Base-by-base conservation (phyloP, 1,140 invertebrate genomes). In the Achatina immaculata region DNA sequence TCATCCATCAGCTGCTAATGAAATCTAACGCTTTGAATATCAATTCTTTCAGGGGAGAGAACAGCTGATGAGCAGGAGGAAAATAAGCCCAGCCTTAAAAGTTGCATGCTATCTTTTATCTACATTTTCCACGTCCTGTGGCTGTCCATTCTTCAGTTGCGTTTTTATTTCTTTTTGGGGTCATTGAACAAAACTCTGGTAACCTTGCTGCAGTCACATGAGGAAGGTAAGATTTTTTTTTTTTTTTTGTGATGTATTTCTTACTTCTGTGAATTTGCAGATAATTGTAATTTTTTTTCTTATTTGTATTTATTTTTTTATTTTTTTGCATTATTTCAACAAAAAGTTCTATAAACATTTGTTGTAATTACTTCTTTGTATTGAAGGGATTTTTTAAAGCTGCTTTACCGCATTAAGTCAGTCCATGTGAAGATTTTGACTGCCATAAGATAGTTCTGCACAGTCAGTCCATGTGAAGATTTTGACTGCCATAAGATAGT, bases 131-230 rank as follows among this genome's bases (percentile, higher is more conserved):
- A 87, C 42, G 82, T 85, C 16, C 38, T 85, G 45, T 87, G 86
- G 86, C 66, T 86, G 43, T 82, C 81, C 48, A 45, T 87, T 45
- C 81, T 87, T n/a, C 86, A 87, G 69, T 73, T 87, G 40, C 80
- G 86, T 14, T 87, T 87, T 73, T 87, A 84, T 51, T 86, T 79
- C 66, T 78, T 85, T 40, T 66, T 87, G n/a, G 85, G 82, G 9
- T 84, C 85, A 16, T 78, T 86, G 42, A 87, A 87, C 66, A 76
- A 48, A 16, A 84, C 82, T 58, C 80, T 87, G 7, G 84, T 80
- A 34, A 31, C 58, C 6, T 4, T 86, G 24, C 58, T 86, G 6
- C 24, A 78, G 19, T 48, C 81, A 45, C 36, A 80, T 11, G 65
- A 82, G 0, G 65, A 81, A 83, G 86, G 86, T 86, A 78, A 69